Evolutionary conservation across 2,113 vertebrate genomes (phyloP), one percentile per base, ranked within the genome.

Genomic region (Lophochroa leadbeateri): DNA sequence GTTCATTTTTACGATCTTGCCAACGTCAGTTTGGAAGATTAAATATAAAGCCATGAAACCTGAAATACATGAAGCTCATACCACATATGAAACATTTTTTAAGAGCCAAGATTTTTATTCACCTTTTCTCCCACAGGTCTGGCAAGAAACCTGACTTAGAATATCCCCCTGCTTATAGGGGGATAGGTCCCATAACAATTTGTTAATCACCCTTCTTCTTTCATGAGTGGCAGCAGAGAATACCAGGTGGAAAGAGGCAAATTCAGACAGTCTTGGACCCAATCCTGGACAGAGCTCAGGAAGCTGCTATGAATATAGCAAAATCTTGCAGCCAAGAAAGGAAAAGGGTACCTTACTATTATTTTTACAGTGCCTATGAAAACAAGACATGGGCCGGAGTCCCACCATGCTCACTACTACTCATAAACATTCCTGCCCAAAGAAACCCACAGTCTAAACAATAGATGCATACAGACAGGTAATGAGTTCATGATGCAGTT

Each of bases 291-390:
- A 63, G 39, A 72, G 29, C 50, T 81, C n/a, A 55, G 27, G 74
- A 63, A 69, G 25, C 39, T 74, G 39, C 41, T 50, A 0, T 3
- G 2, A 17, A 3, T 11, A 7, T 19, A 9, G 33, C 21, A 47
- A n/a, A 65, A 49, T 44, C 25, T 63, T 77, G 28, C 16, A 46
- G 46, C 41, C 60, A 67, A 53, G 74, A 29, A 64, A 60, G 28
- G 6, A 72, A 27, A 69, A 86, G 21, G 5, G 10, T 43, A 2
- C 27, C 18, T 82, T 61, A 55, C 35, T 57, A 10, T 46, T 63
- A 69, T 27, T 86, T 64, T 52, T 43, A 78, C 24, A 64, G 28
- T 31, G 47, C 33, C 60, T 81, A 1, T 24, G 16, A 78, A 65
- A 63, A 50, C 35, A 76, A 91, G 52, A 53, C 11, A 14, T 4